Conservation (phyloP, 2,888 invertebrate species). For the Euplagia quadripunctaria region DNA sequence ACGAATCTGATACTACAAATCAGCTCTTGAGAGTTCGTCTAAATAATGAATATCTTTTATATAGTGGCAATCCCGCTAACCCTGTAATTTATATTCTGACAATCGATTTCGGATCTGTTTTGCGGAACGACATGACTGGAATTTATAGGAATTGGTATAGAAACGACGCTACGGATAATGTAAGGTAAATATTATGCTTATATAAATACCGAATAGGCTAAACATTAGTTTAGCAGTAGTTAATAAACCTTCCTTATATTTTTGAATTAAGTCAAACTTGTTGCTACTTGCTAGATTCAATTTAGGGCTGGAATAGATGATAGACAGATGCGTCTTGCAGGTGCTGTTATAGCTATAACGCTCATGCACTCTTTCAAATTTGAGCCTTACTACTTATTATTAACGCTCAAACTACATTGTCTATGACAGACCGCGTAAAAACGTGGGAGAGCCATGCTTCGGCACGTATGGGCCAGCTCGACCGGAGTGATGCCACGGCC, state of each 20-base stretch:
- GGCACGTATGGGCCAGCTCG: too few species aligned
- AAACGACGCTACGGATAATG: background rate
- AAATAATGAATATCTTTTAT: background rate
- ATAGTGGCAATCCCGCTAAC: background rate
- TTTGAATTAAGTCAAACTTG: background rate
- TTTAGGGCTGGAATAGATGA: background rate
- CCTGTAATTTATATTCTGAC: slow-evolving; percentile 2
- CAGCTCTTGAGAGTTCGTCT: slow-evolving; percentile 4
- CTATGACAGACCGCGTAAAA: background rate
- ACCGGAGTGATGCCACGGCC: too few species aligned
- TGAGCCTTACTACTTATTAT: background rate
- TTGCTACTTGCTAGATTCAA: background rate
- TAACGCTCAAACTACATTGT: background rate
- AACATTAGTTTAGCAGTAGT: background rate
- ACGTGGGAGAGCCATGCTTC: too few species aligned
- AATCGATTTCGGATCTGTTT: background rate
- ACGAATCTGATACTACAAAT: background rate
- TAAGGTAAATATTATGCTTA: slow-evolving; percentile 2
- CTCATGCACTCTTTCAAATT: background rate
- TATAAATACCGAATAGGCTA: background rate
- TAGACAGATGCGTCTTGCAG: background rate
- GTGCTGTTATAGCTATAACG: background rate
- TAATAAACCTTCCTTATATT: background rate
- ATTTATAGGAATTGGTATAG: slow-evolving; percentile 12
- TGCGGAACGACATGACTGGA: slow-evolving; percentile 10